Percentiles rank a stretch among this genome's conserved stretches.
These are phyloP conservation scores for Zygogramma bicolorata DNA, from an alignment of 2,888 invertebrate species.

Conservation along the genomic window DNA sequence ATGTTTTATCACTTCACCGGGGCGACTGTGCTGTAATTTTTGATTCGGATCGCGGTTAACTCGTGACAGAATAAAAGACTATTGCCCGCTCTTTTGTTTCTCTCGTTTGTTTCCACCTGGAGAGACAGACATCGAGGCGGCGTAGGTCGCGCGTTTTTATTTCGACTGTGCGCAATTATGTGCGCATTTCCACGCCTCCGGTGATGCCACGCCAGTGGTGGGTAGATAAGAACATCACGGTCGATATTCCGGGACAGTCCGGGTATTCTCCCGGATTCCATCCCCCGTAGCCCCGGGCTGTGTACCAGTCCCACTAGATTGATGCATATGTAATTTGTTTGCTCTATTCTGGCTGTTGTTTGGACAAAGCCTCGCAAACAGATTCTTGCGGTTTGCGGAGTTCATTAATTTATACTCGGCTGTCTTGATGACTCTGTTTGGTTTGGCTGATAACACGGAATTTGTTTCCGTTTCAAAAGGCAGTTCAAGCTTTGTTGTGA, in stretches of 20 bases:
- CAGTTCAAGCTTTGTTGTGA: neutral
- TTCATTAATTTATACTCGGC: slow-evolving; percentile 50
- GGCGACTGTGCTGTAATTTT: slow-evolving; percentile 65
- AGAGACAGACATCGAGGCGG: slow-evolving; percentile 40
- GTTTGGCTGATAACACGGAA: slow-evolving; percentile 35
- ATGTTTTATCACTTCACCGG: slow-evolving; percentile 67
- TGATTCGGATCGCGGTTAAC: slow-evolving; percentile 62
- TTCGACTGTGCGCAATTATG: slow-evolving; percentile 58
- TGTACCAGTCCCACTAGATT: slow-evolving; percentile 56
- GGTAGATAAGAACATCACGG: slow-evolving; percentile 63
- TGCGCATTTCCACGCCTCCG: slow-evolving; percentile 58
- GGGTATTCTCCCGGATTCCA: slow-evolving; percentile 60
- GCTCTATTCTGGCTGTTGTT: slow-evolving; percentile 54
- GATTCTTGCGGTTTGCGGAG: slow-evolving; percentile 53
- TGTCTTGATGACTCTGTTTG: slow-evolving; percentile 42
- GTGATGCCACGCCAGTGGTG: slow-evolving; percentile 62
- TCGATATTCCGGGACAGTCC: slow-evolving; percentile 62
- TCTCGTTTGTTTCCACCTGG: slow-evolving; percentile 50
- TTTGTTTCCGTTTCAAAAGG: neutral
- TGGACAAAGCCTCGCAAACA: slow-evolving; percentile 51
- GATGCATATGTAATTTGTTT: slow-evolving; percentile 63
- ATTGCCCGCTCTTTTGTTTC: slow-evolving; percentile 48
- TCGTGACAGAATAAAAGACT: slow-evolving; percentile 54
- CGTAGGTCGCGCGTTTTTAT: slow-evolving; percentile 58
- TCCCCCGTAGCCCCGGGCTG: slow-evolving; percentile 50